Evolutionary conservation across 2,797 vertebrate species (phyloP), one percentile per base, ranked within the genome.

Genomic region (Falco biarmicus): DNA sequence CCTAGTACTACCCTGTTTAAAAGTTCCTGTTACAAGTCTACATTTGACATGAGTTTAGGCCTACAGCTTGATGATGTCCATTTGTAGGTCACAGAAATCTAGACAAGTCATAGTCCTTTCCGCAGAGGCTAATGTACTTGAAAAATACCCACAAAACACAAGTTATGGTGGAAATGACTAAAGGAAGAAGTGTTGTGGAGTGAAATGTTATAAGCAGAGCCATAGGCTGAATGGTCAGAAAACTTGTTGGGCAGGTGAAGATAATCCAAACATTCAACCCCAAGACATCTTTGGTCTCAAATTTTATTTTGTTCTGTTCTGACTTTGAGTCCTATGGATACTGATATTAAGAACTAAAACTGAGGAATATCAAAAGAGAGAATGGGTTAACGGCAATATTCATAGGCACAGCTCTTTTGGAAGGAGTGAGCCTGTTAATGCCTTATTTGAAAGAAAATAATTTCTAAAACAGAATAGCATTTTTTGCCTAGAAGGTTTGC

Each of bases 121-220:
- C 11, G 10, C 22, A 50, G 37, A 70, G 31, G 26, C 16, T 81
- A 79, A 79, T 32, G 11, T 26, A 32, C 26, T 51, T 54, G 51
- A 16, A 50, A 86, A 95, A 59, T 65, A 45, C 10, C 18, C n/a
- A 34, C 6, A 61, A 59, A 88, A 54, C 18, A 61, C 6, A 80
- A 85, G 22, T 71, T 57, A 48, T 22, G 6, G 37, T 70, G 57
- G 39, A 75, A 93, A 75, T 19, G 29, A 61, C 71, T 94, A 75
- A 70, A 83, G 37, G 13, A 69, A 41, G 26, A 68, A 64, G 7
- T 37, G 9, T 8, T 82, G 28, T 61, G 25, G 45, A 91, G 24
- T 79, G 51, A 93, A 96, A 87, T 59, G 24, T 77, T 51, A 47
- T 45, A 87, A 87, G 48, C n/a, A 60, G 92, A 97, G 54, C 64